Percentiles rank a stretch among this genome's conserved stretches.
Evolutionary conservation across 1,140 invertebrate genomes (phyloP).

Genomic region (Eufriesea mexicana): DNA sequence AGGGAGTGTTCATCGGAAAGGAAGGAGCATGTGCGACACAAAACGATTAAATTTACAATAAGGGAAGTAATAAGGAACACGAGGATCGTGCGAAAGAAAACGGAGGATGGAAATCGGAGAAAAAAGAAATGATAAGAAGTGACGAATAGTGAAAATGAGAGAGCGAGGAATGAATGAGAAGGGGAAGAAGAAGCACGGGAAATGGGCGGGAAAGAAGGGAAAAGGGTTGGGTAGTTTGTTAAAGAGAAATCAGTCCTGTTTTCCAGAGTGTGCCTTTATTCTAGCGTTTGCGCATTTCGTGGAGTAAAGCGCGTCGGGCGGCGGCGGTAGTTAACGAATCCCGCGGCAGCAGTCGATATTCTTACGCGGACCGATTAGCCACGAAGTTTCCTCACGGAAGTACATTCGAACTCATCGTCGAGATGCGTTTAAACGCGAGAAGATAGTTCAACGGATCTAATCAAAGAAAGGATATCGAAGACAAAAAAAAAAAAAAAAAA

Average conservation of each 20-base stretch:
- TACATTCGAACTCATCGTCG: background rate
- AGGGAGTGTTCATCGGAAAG: background rate
- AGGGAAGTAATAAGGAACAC: no score
- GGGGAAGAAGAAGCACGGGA: background rate
- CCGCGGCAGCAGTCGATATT: slow-evolving; percentile 78
- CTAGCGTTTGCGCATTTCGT: slow-evolving; percentile 72
- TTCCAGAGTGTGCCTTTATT: slow-evolving; percentile 47
- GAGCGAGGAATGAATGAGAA: slow-evolving; percentile 1
- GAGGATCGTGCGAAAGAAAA: background rate
- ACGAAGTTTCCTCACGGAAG: slow-evolving; percentile 10
- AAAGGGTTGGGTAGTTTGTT: slow-evolving; percentile 45
- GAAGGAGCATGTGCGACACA: background rate
- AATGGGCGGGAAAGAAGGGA: background rate
- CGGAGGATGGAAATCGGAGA: background rate
- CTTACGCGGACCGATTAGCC: slow-evolving; percentile 64
- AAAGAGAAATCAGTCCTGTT: slow-evolving; percentile 45
- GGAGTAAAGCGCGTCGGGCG: slow-evolving; percentile 73
- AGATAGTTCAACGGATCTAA: background rate
- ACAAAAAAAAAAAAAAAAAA: background rate
- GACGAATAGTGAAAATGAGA: background rate
- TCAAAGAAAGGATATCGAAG: no score
- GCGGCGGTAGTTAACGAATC: slow-evolving; percentile 67
- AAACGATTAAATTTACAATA: background rate
- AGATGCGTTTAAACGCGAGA: background rate
- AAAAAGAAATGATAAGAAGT: background rate